These are phyloP conservation scores for Hipparchia sbordonii DNA, from an alignment of 2,888 invertebrate genomes.

Conservation along the genomic window DNA sequence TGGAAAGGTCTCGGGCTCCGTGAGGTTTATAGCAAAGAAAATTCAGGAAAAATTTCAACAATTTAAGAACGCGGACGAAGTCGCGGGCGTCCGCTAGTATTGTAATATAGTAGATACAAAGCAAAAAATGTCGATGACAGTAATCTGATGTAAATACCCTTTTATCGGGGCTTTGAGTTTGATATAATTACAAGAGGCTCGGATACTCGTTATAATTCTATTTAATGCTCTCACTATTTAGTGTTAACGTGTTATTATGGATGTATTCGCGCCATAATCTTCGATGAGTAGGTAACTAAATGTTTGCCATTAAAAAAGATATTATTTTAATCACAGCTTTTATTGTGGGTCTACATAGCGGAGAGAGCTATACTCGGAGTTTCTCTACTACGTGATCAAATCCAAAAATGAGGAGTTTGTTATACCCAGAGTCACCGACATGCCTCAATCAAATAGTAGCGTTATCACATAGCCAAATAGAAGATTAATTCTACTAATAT, in stretches of 20 bases:
- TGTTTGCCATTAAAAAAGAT: background rate
- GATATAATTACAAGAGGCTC: slow-evolving; percentile 16
- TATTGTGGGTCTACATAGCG: no score
- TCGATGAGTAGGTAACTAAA: background rate
- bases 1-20: no score
- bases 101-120: slow-evolving; percentile 10
- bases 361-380: no score
- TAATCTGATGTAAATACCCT: slow-evolving; percentile 27
- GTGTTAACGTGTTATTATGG: slow-evolving; percentile 15
- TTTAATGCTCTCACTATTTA: slow-evolving; percentile 19
- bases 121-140: slow-evolving; percentile 22
- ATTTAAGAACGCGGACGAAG: no score
- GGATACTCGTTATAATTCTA: slow-evolving; percentile 15
- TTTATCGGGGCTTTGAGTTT: slow-evolving; percentile 24
- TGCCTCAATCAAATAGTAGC: no score
- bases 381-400: no score
- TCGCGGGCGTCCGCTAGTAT: background rate
- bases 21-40: no score
- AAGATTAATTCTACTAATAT: no score
- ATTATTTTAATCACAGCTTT: background rate
- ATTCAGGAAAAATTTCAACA: no score
- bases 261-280: slow-evolving; percentile 14
- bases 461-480: no score
- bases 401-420: no score
- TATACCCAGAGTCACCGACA: no score